phyloP scores from a whole-genome alignment of 30 jellyfish, hydroid and myxozoan genomes.

The Sanderia malayensis region DNA sequence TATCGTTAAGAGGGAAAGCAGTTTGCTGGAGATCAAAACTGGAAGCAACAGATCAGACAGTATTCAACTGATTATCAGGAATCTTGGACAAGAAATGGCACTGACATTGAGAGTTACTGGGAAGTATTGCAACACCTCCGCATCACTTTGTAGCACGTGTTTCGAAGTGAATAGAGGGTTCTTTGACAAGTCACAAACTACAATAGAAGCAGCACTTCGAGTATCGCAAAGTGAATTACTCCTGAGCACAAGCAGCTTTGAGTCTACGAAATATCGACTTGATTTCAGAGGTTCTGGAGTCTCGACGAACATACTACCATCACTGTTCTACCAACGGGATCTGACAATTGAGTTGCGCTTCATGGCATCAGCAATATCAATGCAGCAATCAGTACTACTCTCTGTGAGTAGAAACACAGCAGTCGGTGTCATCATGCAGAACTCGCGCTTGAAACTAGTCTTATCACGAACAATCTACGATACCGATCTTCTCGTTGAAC shows the following conservation, averaged over 20 bases:
- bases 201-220: slow-evolving; percentile 30
- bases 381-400: slow-evolving; percentile 15
- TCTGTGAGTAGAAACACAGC: slow-evolving; percentile 28
- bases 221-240: slow-evolving; percentile 17
- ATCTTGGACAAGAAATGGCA: slow-evolving; percentile 30
- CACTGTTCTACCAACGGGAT: slow-evolving; percentile 20
- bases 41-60: slow-evolving; percentile 39
- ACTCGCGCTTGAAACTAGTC: slow-evolving; percentile 34
- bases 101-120: slow-evolving; percentile 41
- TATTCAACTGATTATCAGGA: slow-evolving; percentile 16
- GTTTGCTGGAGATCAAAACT: slow-evolving; percentile 18
- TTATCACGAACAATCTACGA: slow-evolving; percentile 28
- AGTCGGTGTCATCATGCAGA: slow-evolving; percentile 45
- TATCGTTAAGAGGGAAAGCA: slow-evolving; percentile 20
- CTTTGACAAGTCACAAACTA: slow-evolving; percentile 36
- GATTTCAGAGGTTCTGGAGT: slow-evolving; percentile 43
- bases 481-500: slow-evolving; percentile 25
- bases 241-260: slow-evolving; percentile 21
- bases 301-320: slow-evolving; percentile 53
- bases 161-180: slow-evolving; percentile 17
- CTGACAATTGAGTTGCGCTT: slow-evolving; percentile 41
- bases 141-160: slow-evolving; percentile 63
- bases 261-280: slow-evolving; percentile 30
- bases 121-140: slow-evolving; percentile 24
- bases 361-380: slow-evolving; percentile 33